Evolutionary conservation across 2,113 vertebrate genomes (phyloP), one percentile per base, ranked within the genome.

Genomic region (Notothenia coriiceps): DNA sequence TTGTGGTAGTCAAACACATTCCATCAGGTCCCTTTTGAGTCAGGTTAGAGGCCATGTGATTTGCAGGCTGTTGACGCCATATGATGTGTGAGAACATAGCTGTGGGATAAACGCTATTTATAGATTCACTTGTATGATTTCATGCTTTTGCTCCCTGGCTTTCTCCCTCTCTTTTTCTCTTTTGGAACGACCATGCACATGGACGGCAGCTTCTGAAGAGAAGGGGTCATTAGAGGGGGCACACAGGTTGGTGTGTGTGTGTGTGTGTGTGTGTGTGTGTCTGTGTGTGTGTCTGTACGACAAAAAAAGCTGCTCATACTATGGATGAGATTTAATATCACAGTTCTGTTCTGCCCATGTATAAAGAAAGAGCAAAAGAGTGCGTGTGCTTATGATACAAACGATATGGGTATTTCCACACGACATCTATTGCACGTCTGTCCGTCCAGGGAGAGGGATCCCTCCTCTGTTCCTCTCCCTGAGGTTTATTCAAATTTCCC

Each of bases 21-120:
- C 71, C 67, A 70, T 80, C 44, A 57, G 73, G 54, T 52, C 5
- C 14, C 18, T 35, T 72, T 49, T 47, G 18, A 82, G 50, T 73
- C 6, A 2, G 13, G n/a, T 83, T 74, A 46, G 18, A 14, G 68
- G 74, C 22, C 74, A 75, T 83, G 70, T 83, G 70, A 85, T 77
- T 52, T 77, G 50, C 79, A 59, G 64, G 70, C 84, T 73, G 57
- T 59, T 79, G 57, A 67, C 59, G 70, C 82, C 88, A 82, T 84
- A 85, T 88, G 84, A 90, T 77, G 83, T 83, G 86, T 79, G 76
- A 86, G 79, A 85, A 82, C 71, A 86, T 75, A 56, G 85, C 89
- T 80, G 29, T 46, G 51, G 76, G 85, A 55, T 62, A 66, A 29
- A 60, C 10, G 11, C 74, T 88, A 86, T 89, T 84, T 86, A 81